Base-by-base conservation (phyloP, 2,797 vertebrate species). In the Mycteria americana region DNA sequence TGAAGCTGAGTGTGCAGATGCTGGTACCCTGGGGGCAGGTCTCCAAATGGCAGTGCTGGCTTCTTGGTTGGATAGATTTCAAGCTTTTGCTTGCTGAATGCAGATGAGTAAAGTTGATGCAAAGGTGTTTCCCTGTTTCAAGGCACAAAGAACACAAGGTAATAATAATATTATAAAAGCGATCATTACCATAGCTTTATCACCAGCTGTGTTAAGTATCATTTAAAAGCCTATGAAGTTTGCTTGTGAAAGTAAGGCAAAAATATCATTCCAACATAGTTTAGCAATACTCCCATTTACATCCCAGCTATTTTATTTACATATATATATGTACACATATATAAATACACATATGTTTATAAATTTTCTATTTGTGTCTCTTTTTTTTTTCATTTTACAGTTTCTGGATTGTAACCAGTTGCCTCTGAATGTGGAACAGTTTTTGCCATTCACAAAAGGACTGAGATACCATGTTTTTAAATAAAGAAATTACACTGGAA, bases 1-100 rank as follows among this genome's bases (percentile, higher is more conserved):
- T 99, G 98, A 27, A 99, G 98, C 64, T 99, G 99, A 4, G 99
- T 98, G 97, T 99, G 99, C 75, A 99, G 98, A 41, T 98, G 99
- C 65, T 99, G 99, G 97, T 99, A 99, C 30, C 99, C 99, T 3
- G 97, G 84, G 8, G 99, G 98, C 60, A 99, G 95, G n/a, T 98
- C 98, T 63, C 98, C 98, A 50, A 98, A 98, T 1, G 98, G 98
- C 68, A 97, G 91, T 2, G 94, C 88, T 14, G 99, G 98, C 53
- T 89, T 97, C 97, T 98, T 99, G 23, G 99, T 99, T 65, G 99
- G 98, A 33, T 96, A 93, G 1, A 97, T 93, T 4, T 98, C 97
- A 87, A 98, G 96, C 64, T 98, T 98, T 64, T 98, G 98, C 88
- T 98, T 97, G 69, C 93, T 97, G 89, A 98, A 98, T 63, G 98